A percentile compares a stretch with the other conserved stretches of the same genome.
Evolutionary conservation across 2,113 vertebrate genomes (phyloP).

Genomic region (Cheilinus undulatus): DNA sequence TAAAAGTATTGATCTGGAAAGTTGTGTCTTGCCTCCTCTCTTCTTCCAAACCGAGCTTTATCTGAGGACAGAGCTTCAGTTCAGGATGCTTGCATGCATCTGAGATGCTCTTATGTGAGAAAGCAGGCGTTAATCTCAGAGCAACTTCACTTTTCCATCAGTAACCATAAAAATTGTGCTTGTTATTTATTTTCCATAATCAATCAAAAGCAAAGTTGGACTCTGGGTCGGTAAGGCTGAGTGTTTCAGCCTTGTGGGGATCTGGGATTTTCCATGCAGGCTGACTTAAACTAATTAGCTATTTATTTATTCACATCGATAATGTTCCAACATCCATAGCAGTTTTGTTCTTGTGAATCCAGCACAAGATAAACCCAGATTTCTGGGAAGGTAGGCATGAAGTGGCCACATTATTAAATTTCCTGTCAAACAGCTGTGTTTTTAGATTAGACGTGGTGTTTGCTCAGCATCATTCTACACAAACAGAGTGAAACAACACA

Average conservation of each 20-base stretch:
- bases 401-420: constrained; percentile 51
- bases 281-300: constrained; percentile 49
- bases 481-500: constrained; percentile 50
- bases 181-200: constrained; percentile 55
- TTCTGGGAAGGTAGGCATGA: constrained; percentile 61
- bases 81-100: constrained; percentile 5
- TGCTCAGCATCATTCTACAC: constrained; percentile 40
- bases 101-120: not conserved
- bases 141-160: constrained; percentile 26
- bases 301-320: constrained; percentile 64
- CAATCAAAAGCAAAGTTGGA: constrained; percentile 37
- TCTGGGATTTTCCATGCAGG: constrained; percentile 45
- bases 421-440: constrained; percentile 60
- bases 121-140: constrained; percentile 8
- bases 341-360: constrained; percentile 47
- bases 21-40: constrained; percentile 11
- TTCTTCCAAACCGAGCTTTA: not conserved
- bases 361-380: constrained; percentile 48
- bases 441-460: constrained; percentile 46
- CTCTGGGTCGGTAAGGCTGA: not conserved
- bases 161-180: constrained; percentile 10
- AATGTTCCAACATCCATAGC: constrained; percentile 25
- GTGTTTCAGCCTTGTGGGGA: constrained; percentile 13
- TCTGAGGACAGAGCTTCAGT: constrained; percentile 4
- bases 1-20: constrained; percentile 11